Base-by-base conservation (phyloP, 1,140 invertebrate species). In the Pteromalus puparum region DNA sequence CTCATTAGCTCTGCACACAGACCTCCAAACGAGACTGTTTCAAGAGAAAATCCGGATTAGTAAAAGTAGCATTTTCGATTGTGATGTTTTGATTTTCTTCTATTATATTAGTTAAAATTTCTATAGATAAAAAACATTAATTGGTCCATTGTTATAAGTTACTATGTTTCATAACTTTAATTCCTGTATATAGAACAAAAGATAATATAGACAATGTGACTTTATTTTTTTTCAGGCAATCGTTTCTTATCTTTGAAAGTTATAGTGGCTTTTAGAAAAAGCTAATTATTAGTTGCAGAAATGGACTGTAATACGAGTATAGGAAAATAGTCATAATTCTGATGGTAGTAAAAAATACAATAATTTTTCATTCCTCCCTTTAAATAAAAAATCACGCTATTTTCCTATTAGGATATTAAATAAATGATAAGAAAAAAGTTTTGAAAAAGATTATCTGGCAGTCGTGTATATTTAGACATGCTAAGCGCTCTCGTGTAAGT, bases 1-100 rank as follows among this genome's bases (percentile, higher is more conserved):
- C 84, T 91, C 90, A 91, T 91, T 91, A 91, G 90, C 88, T 90
- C 83, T 68, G 88, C 88, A 91, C 91, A 91, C 87, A 91, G 87
- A 87, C 83, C 83, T 1, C 73, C n/a, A 46, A 75, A 48, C 73
- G 42, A 48, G 42, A 75, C n/a, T 75, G 42, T 48, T 42, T n/a
- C 42, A 75, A 48, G 73, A 75, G 73, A 9, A 75, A 75, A 75
- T 42, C 30, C 38, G 73, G 73, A 26, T 75, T 46, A 75, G 38
- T 21, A n/a, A 21, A 26, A 26, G 26, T 70, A 28, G 9, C 38
- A 48, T 46, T 24, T 75, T 75, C n/a, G 10, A 75, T 9, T 75
- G n/a, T 21, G n/a, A 75, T 21, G 10, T n/a, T 48, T 48, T 38
- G 10, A 73, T 6, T 73, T 73, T 75, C 21, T 3, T 12, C 28